A percentile compares a stretch with the other conserved stretches of the same genome.
Conservation (phyloP, 2,888 invertebrate species). For the Tholera decimalis region DNA sequence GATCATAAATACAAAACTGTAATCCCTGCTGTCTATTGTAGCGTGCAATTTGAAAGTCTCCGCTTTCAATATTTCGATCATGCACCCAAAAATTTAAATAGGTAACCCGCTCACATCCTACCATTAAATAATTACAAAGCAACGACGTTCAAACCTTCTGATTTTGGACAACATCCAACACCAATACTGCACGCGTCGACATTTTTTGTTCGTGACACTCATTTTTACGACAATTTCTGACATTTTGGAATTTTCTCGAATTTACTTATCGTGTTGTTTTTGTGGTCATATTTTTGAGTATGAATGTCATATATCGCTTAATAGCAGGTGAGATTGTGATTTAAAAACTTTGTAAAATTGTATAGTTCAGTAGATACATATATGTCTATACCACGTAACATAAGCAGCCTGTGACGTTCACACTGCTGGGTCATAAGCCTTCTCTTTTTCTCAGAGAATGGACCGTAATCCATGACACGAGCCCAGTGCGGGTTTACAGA, state of each 20-base stretch:
- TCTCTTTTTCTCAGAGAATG: too few species aligned
- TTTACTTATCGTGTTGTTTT: slow-evolving; percentile 50
- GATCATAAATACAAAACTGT: too few species aligned
- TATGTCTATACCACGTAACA: too few species aligned
- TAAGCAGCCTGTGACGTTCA: too few species aligned
- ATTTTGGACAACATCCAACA: slow-evolving; percentile 74
- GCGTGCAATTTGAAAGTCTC: background rate
- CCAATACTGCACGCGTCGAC: slow-evolving; percentile 63
- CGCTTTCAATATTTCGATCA: slow-evolving; percentile 8
- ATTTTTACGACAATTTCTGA: slow-evolving; percentile 67
- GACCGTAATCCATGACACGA: too few species aligned
- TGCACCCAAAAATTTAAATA: background rate
- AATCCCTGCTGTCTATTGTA: background rate
- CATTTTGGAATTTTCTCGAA: slow-evolving; percentile 56
- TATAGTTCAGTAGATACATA: too few species aligned
- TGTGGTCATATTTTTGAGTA: slow-evolving; percentile 12
- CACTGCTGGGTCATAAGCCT: too few species aligned
- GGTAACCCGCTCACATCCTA: slow-evolving; percentile 39
- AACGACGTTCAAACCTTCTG: slow-evolving; percentile 32
- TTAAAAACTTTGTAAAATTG: too few species aligned
- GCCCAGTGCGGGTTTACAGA: too few species aligned
- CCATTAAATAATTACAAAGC: slow-evolving; percentile 43
- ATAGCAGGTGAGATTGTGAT: background rate
- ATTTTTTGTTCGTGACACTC: slow-evolving; percentile 70
- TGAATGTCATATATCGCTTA: background rate